Base-by-base conservation (phyloP, 1,140 invertebrate genomes). In the Anastatus disparis region DNA sequence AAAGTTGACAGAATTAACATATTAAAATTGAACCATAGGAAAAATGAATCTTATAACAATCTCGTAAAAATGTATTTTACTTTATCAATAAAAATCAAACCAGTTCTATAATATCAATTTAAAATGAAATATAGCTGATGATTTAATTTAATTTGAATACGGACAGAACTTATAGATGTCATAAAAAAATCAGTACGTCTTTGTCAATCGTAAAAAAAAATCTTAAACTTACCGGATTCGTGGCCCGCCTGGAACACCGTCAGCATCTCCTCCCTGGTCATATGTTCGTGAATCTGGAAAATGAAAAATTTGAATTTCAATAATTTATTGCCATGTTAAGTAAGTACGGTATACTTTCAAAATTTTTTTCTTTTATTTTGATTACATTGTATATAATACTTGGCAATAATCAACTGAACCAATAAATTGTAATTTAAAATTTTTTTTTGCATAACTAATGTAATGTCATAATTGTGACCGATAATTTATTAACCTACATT, bases 171-270 rank as follows among this genome's bases (percentile, higher is more conserved):
- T n/a, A n/a, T n/a, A n/a, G n/a, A n/a, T n/a, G n/a, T n/a, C n/a
- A n/a, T n/a, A n/a, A n/a, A n/a, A n/a, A n/a, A n/a, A n/a, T n/a
- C n/a, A n/a, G n/a, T n/a, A n/a, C n/a, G n/a, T n/a, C n/a, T n/a
- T n/a, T n/a, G n/a, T n/a, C n/a, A n/a, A n/a, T n/a, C n/a, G n/a
- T n/a, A n/a, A n/a, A n/a, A n/a, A n/a, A n/a, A n/a, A n/a, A n/a
- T n/a, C n/a, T n/a, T 63, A 8, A 2, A 38, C 70, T 89, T 86
- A 91, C 90, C 92, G 82, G 90, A 87, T 77, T 91, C 88, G 80
- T 92, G 90, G 80, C 88, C 91, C 59, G 93, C 92, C 83, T 95
- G 93, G 86, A 95, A 95, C 68, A 94, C 90, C 76, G 88, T 90
- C 78, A 90, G 87, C 79, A 94, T 87, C 87, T 95, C 93, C 71